Conservation (phyloP, 2,113 vertebrate species). For the Phylloscopus whistleri region DNA sequence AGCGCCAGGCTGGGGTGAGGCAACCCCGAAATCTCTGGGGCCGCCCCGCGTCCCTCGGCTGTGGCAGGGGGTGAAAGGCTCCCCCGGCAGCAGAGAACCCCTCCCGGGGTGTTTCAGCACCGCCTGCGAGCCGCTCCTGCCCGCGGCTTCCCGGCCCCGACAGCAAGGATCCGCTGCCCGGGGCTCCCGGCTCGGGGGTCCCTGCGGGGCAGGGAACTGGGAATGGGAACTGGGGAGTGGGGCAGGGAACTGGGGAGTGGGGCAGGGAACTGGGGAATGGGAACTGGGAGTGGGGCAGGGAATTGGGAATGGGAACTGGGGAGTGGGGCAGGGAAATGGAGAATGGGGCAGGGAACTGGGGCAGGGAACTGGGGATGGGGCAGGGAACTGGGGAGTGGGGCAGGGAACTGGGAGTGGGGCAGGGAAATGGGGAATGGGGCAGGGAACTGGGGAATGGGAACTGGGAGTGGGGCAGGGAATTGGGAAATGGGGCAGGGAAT, state of each 20-base stretch:
- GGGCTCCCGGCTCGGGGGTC: neutral
- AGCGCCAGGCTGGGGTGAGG: neutral
- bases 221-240: neutral
- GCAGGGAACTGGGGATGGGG: neutral
- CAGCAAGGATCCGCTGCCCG: neutral
- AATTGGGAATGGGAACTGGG: no score
- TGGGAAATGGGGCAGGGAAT: accelerated
- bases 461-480: accelerated
- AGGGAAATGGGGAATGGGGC: neutral
- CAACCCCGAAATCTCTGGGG: neutral
- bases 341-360: neutral
- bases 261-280: neutral
- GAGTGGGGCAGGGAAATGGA: accelerated
- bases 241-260: neutral
- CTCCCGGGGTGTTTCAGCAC: neutral
- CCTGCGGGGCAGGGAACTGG: neutral
- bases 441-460: accelerated
- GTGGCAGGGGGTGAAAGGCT: neutral
- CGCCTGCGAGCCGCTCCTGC: neutral
- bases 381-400: accelerated
- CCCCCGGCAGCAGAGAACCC: neutral
- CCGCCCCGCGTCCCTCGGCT: neutral
- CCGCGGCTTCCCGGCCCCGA: neutral
- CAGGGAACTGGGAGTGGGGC: accelerated
- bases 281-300: accelerated